Evolutionary conservation across 2,888 invertebrate species (phyloP).

Genomic region (Drosophila tripunctata): DNA sequence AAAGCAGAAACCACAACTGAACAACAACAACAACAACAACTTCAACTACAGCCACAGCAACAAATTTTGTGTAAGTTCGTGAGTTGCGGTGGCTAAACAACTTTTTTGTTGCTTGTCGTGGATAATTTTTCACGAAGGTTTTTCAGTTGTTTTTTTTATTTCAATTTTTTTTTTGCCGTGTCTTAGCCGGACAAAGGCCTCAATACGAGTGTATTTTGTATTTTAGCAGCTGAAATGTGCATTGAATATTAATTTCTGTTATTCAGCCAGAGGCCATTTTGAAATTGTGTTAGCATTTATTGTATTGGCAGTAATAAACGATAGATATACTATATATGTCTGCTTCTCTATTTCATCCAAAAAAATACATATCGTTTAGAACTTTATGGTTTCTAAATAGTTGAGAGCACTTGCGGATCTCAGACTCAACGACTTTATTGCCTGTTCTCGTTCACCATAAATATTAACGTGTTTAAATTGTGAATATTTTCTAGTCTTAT

Average conservation of each 20-base stretch:
- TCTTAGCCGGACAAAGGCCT: conserved; percentile 71
- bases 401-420: neutral
- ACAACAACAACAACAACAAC: conserved; percentile 21
- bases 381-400: neutral
- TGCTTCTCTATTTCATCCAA: neutral
- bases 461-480: conserved; percentile 14
- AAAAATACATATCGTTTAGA: neutral
- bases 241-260: conserved; percentile 66
- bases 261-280: conserved; percentile 69
- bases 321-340: neutral
- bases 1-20: conserved; percentile 40
- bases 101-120: conserved; percentile 51
- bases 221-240: conserved; percentile 57
- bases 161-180: conserved; percentile 33
- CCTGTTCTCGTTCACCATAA: conserved; percentile 25
- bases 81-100: conserved; percentile 39
- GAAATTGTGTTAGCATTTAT: conserved; percentile 37
- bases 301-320: conserved; percentile 26
- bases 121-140: conserved; percentile 77
- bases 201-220: conserved; percentile 41
- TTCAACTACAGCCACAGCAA: conserved; percentile 21
- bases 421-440: neutral
- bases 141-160: conserved; percentile 63
- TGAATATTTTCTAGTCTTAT: conserved; percentile 33
- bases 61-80: conserved; percentile 58